Percentiles rank a stretch among this genome's conserved stretches.
Conservation (phyloP, 2,113 vertebrate species). For the Myodes glareolus region DNA sequence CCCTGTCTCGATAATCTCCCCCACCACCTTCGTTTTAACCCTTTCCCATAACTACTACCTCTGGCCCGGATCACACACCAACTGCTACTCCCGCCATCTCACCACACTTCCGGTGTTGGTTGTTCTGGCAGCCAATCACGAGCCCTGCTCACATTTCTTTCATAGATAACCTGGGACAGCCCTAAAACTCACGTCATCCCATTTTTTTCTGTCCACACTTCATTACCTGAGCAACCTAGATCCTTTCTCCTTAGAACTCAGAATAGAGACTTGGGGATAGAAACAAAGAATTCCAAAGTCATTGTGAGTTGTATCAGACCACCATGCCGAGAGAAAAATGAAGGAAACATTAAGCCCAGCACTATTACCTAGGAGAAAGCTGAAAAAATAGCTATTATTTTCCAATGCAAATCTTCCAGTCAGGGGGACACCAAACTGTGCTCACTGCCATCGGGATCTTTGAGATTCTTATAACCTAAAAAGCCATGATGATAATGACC, state of each 20-base stretch:
- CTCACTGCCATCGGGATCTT: background rate
- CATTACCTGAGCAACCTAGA: background rate
- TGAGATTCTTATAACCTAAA: background rate
- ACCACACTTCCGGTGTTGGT: background rate
- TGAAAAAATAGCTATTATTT: background rate
- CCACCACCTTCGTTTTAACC: background rate
- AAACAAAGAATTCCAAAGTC: background rate
- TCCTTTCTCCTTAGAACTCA: background rate
- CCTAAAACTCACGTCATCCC: background rate
- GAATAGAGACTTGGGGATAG: background rate
- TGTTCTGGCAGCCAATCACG: background rate
- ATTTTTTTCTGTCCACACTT: background rate
- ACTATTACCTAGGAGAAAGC: background rate
- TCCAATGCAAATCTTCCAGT: background rate
- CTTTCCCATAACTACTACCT: background rate
- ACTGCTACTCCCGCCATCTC: background rate
- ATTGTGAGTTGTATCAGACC: background rate
- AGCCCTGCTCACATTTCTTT: background rate
- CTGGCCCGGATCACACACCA: background rate
- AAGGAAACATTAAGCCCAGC: background rate
- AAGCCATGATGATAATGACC: background rate
- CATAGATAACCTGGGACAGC: background rate
- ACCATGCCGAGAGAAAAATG: background rate
- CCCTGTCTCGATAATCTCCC: background rate
- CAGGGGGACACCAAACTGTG: background rate